Evolutionary conservation across 2,888 invertebrate species (phyloP).

Genomic region (Galeruca laticollis): DNA sequence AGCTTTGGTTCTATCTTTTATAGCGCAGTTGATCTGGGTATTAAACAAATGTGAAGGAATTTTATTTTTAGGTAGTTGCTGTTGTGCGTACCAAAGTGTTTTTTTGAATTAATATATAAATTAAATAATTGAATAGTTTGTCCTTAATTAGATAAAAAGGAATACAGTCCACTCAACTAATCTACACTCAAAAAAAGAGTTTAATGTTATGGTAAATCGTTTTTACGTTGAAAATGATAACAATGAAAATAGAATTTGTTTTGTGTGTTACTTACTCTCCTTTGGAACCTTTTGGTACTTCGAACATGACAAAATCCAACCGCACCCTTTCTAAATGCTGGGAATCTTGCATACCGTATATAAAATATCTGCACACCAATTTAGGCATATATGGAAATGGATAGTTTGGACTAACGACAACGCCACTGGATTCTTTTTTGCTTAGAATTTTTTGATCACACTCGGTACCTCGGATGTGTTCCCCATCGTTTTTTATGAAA

Average conservation of each 20-base stretch:
- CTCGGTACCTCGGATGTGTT: constrained; percentile 96
- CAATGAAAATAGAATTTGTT: constrained; percentile 13
- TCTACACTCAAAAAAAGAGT: too few relatives aligned
- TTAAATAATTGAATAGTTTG: too few relatives aligned
- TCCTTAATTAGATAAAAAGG: too few relatives aligned
- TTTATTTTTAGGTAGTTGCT: too few relatives aligned
- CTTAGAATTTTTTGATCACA: constrained; percentile 98
- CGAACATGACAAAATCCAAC: constrained; percentile 88
- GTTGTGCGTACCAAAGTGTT: too few relatives aligned
- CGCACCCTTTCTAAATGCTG: constrained; percentile 95
- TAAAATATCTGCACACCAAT: constrained; percentile 97
- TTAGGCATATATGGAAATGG: constrained; percentile 95
- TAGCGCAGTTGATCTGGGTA: too few relatives aligned
- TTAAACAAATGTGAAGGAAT: too few relatives aligned
- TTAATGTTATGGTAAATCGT: too few relatives aligned
- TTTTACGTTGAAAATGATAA: too few relatives aligned
- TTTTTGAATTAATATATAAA: too few relatives aligned
- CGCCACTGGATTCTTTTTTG: constrained; percentile 91
- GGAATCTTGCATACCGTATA: constrained; percentile 97
- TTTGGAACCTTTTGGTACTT: constrained; percentile 87
- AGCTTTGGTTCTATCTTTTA: too few relatives aligned
- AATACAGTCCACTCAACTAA: too few relatives aligned
- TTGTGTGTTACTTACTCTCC: constrained; percentile 78
- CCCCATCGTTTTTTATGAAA: constrained; percentile 93
- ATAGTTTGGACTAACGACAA: constrained; percentile 96